Conservation (phyloP, 2,113 vertebrate species). For the Climacteris rufus region DNA sequence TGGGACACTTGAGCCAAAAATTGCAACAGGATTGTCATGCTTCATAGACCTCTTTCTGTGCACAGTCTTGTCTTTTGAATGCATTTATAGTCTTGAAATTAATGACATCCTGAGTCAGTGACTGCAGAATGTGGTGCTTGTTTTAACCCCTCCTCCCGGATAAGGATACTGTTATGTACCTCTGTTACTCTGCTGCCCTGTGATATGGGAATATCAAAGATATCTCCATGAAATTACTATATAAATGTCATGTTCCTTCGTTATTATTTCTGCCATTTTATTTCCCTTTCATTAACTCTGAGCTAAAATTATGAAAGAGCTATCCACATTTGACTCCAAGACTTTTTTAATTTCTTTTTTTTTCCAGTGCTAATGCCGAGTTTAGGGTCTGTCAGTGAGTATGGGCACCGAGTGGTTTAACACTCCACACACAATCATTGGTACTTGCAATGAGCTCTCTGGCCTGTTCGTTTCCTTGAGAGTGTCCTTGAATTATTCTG, state of each 20-base stretch:
- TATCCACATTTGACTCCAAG: neutral
- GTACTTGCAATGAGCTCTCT: neutral
- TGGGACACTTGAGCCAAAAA: neutral
- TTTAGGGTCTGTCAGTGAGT: neutral
- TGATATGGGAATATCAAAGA: fast-evolving
- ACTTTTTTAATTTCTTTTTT: neutral
- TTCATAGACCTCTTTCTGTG: neutral
- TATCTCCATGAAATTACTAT: neutral
- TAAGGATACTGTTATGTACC: neutral
- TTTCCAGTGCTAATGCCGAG: too few species aligned
- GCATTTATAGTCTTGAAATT: neutral
- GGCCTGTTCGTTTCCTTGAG: neutral
- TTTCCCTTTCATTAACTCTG: neutral
- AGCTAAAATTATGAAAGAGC: neutral
- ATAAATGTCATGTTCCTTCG: neutral
- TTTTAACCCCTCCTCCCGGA: neutral
- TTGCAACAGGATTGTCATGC: neutral
- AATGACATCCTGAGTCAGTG: neutral
- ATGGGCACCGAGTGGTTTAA: neutral
- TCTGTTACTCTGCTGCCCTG: neutral
- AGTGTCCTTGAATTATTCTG: neutral
- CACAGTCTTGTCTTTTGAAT: neutral
- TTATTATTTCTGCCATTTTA: neutral
- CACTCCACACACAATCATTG: neutral
- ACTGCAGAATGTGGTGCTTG: neutral